A percentile compares a stretch with the other conserved stretches of the same genome.
phyloP scores from a whole-genome alignment of 2,888 invertebrate species.

The Drosophila macrospina region DNA sequence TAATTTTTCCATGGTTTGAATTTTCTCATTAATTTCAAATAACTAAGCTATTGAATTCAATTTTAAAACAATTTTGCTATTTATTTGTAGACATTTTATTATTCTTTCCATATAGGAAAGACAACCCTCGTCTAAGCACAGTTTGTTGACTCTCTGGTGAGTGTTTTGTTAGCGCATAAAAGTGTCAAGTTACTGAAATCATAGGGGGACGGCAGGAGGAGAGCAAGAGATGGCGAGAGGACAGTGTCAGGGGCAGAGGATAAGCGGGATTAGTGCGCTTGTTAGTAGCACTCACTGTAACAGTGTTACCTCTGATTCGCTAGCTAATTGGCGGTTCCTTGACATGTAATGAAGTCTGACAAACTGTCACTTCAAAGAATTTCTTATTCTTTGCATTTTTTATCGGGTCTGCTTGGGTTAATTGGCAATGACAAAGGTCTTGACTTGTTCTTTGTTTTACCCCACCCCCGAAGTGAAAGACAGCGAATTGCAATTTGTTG shows the following conservation, averaged over 20 bases:
- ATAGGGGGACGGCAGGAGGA: slow-evolving; percentile 42
- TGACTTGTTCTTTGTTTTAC: slow-evolving; percentile 40
- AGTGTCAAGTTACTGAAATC: slow-evolving; percentile 80
- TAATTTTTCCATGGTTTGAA: too few species aligned
- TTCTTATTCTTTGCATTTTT: slow-evolving; percentile 17
- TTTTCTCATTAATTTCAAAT: too few species aligned
- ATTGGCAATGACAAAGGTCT: slow-evolving; percentile 78
- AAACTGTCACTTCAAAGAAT: slow-evolving; percentile 51
- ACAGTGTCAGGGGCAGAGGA: slow-evolving; percentile 26
- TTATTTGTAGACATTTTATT: background rate
- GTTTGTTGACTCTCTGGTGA: slow-evolving; percentile 29
- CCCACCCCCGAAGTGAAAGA: background rate
- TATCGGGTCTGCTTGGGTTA: slow-evolving; percentile 48
- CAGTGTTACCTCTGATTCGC: slow-evolving; percentile 20
- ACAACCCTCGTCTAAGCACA: slow-evolving; percentile 43
- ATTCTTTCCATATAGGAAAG: background rate
- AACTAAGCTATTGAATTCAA: too few species aligned
- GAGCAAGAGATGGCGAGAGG: background rate
- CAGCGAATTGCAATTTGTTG: slow-evolving; percentile 49
- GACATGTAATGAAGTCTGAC: slow-evolving; percentile 65
- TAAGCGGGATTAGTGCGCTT: slow-evolving; percentile 74
- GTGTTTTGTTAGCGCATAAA: slow-evolving; percentile 61
- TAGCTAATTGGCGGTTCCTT: slow-evolving; percentile 58
- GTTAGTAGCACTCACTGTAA: slow-evolving; percentile 53
- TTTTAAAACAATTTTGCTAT: background rate